These are phyloP conservation scores for Thera britannica DNA, from an alignment of 2,888 invertebrate species.

Conservation along the genomic window DNA sequence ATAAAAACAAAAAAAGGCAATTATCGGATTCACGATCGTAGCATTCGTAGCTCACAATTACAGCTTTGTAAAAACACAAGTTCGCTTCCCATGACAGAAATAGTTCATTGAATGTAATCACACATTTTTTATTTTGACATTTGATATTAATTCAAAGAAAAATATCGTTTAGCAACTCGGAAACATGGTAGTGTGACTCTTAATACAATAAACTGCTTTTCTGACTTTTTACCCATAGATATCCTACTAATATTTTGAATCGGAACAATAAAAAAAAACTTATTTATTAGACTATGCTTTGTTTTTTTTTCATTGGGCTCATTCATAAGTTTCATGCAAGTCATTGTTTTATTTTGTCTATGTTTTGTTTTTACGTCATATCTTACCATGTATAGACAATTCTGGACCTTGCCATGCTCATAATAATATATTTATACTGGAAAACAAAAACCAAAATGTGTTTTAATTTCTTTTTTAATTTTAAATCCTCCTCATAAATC, in stretches of 20 bases:
- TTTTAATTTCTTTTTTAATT: neutral
- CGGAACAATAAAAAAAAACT: no score
- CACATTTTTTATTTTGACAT: slow-evolving; percentile 37
- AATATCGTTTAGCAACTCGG: slow-evolving; percentile 8
- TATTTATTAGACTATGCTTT: no score
- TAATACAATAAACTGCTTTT: neutral
- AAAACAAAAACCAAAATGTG: neutral
- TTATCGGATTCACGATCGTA: slow-evolving; percentile 66
- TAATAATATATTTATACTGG: neutral
- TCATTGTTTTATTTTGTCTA: no score
- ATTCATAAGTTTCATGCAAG: no score
- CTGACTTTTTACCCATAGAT: neutral
- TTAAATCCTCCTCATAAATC: slow-evolving; percentile 17
- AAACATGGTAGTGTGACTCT: neutral
- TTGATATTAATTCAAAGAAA: slow-evolving; percentile 26
- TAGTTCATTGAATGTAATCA: slow-evolving; percentile 52
- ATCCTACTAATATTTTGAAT: no score
- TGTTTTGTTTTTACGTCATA: no score
- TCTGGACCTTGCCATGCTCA: neutral
- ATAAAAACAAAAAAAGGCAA: slow-evolving; percentile 41
- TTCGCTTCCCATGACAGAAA: slow-evolving; percentile 80
- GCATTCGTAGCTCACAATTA: slow-evolving; percentile 65
- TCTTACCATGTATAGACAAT: no score
- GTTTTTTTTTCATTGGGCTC: no score
- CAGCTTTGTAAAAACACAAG: slow-evolving; percentile 67